Evolutionary conservation across 2,797 vertebrate species (phyloP).

Genomic region (Etheostoma nigrum): DNA sequence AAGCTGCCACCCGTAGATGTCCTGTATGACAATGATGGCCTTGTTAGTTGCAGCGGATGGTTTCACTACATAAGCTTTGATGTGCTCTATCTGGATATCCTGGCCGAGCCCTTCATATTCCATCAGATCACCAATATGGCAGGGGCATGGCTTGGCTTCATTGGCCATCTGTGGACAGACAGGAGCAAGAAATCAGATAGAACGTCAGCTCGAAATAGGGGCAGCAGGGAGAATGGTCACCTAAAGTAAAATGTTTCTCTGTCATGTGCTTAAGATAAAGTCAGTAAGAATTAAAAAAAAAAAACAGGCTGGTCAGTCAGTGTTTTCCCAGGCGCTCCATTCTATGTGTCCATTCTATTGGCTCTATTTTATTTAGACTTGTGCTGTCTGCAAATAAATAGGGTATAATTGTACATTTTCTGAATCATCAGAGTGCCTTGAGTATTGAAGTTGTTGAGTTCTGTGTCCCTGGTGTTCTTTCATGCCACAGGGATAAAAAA

Average conservation of each 20-base stretch:
- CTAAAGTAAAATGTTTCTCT: not conserved
- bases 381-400: too few species aligned
- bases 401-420: too few species aligned
- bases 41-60: conserved; percentile 84
- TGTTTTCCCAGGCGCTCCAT: too few species aligned
- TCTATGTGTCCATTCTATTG: too few species aligned
- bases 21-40: conserved; percentile 91
- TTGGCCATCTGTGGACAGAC: conserved; percentile 89
- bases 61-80: conserved; percentile 88
- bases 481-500: too few species aligned
- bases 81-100: conserved; percentile 90
- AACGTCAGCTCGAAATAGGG: not conserved
- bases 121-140: conserved; percentile 88
- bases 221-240: not conserved
- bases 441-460: too few species aligned
- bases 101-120: conserved; percentile 89
- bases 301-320: too few species aligned
- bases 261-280: not conserved
- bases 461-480: too few species aligned
- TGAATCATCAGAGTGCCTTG: too few species aligned
- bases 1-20: conserved; percentile 92
- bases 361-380: too few species aligned
- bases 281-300: too few species aligned
- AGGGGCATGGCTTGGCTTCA: conserved; percentile 89
- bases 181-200: not conserved